Conservation (phyloP, 2,113 vertebrate genomes). For the Aptenodytes patagonicus region DNA sequence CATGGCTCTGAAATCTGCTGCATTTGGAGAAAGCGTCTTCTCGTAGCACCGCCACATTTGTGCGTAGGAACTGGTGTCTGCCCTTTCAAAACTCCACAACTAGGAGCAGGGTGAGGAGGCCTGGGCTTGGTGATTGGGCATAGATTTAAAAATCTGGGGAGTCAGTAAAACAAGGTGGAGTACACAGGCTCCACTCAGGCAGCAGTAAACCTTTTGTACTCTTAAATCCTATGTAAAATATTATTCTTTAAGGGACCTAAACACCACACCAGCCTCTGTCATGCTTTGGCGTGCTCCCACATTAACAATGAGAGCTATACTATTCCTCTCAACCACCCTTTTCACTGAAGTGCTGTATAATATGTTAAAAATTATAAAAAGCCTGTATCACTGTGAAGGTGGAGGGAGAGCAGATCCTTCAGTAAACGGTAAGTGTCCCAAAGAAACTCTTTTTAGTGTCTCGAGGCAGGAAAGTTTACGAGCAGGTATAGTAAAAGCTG, state of each 20-base stretch:
- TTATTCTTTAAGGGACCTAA: not conserved
- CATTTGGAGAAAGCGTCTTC: fast-evolving
- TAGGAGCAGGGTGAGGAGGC: not conserved
- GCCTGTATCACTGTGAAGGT: not conserved
- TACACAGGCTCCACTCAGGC: not conserved
- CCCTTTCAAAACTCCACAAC: not conserved
- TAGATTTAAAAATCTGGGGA: not conserved
- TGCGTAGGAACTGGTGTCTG: not conserved
- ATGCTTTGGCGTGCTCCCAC: not conserved
- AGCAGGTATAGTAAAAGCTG: conserved; percentile 32
- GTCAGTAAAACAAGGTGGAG: not conserved
- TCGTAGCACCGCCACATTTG: not conserved
- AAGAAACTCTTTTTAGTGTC: conserved; percentile 13
- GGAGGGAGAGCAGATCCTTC: conserved; percentile 6
- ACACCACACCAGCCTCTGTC: not conserved
- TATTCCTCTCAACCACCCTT: not conserved
- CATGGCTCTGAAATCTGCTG: not conserved
- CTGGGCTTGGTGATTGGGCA: not conserved
- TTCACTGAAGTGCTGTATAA: not conserved
- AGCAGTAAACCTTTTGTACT: not conserved
- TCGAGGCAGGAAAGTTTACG: not conserved
- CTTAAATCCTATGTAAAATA: not conserved
- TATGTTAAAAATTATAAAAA: not conserved
- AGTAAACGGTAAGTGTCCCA: not conserved
- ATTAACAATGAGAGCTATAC: not conserved